A percentile compares a stretch with the other conserved stretches of the same genome.
These are phyloP conservation scores for Synaphobranchus kaupii DNA, from an alignment of 2,797 vertebrate species.

Conservation along the genomic window DNA sequence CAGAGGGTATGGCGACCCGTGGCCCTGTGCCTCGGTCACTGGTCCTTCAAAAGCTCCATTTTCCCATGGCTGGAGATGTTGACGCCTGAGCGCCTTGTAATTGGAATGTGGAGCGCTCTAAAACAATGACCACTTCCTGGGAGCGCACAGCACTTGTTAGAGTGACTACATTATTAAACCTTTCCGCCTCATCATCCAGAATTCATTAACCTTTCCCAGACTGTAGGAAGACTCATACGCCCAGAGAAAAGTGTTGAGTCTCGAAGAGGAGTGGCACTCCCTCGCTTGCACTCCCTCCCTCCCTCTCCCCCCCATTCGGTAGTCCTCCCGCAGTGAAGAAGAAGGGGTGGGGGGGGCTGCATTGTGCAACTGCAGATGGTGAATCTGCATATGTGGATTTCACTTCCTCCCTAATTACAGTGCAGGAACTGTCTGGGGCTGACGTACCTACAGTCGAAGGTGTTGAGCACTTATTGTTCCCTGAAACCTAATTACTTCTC, in stretches of 20 bases:
- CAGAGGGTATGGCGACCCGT: slow-evolving; percentile 51
- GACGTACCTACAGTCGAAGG: slow-evolving; percentile 52
- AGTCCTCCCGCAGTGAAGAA: slow-evolving; percentile 51
- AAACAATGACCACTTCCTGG: slow-evolving; percentile 60
- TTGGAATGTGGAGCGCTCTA: slow-evolving; percentile 62
- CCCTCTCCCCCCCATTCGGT: slow-evolving; percentile 51
- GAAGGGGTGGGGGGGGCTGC: slow-evolving; percentile 43
- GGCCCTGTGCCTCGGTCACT: slow-evolving; percentile 51
- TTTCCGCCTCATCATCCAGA: slow-evolving; percentile 63
- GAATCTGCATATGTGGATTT: slow-evolving; percentile 71
- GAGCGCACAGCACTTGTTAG: slow-evolving; percentile 65
- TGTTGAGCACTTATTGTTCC: slow-evolving; percentile 68
- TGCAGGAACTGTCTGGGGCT: slow-evolving; percentile 59
- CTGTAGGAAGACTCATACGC: slow-evolving; percentile 31
- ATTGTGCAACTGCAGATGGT: slow-evolving; percentile 62
- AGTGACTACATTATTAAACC: slow-evolving; percentile 64
- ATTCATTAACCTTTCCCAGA: slow-evolving; percentile 66
- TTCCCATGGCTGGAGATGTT: slow-evolving; percentile 52
- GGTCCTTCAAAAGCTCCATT: slow-evolving; percentile 61
- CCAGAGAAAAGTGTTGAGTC: slow-evolving; percentile 30
- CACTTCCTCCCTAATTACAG: slow-evolving; percentile 67
- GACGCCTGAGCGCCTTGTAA: slow-evolving; percentile 68
- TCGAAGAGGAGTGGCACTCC: slow-evolving; percentile 42
- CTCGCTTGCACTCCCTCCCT: slow-evolving; percentile 34
- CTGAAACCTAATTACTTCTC: slow-evolving; percentile 71